Evolutionary conservation across 2,888 invertebrate species (phyloP), one percentile per base, ranked within the genome.

Genomic region (Sesia apiformis): DNA sequence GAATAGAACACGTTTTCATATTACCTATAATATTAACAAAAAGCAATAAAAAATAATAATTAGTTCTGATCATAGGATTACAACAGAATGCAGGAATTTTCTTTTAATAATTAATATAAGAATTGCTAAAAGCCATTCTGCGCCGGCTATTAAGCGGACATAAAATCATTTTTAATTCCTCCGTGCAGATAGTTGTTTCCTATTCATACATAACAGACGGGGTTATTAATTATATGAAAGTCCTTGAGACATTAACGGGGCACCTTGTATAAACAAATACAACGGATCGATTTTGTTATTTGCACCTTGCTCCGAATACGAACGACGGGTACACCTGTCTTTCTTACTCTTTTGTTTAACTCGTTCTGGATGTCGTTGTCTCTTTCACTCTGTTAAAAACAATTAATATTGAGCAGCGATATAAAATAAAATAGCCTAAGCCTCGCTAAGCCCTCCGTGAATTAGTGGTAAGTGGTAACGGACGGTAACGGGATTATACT

Each of bases 261-360:
- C 87, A 86, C 85, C 86, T 86, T 85, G 84, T 81, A 73, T 78
- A 76, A 84, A 78, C 81, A 86, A 88, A 88, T 76, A 86, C 86
- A 88, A 87, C 88, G 88, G 87, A 89, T 81, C 82, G 78, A 77
- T 81, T 76, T 68, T 63, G 67, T 69, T 67, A 56, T 64, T 63
- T 84, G 85, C 88, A 89, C 87, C 88, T 89, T 89, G 87, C 82
- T 78, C 70, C 69, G 69, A 78, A 76, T 70, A 72, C 70, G 65
- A 67, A 64, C 56, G 69, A 63, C 60, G 59, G 50, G 46, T 63
- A 60, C 70, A 74, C 73, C 77, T 75, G 75, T 81, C 78, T 66
- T 61, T 74, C 70, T 66, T 67, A 60, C 70, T 63, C 71, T 65
- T 69, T 68, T 63, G 61, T 63, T 61, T 60, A 38, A 50, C 39